phyloP scores from a whole-genome alignment of 2,797 vertebrate genomes.

The Antennarius maculatus region DNA sequence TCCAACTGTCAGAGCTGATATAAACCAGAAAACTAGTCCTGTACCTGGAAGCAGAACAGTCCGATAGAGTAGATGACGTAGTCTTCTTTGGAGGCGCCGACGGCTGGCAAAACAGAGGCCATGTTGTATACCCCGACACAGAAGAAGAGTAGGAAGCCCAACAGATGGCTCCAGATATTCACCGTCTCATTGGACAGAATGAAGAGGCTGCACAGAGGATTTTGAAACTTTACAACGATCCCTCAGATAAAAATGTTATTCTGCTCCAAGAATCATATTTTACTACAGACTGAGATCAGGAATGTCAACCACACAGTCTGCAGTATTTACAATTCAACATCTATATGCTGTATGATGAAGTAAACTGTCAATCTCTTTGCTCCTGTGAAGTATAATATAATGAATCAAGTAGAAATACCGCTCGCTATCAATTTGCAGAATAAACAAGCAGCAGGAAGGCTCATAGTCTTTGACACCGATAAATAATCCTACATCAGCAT shows the following conservation, averaged over 20 bases:
- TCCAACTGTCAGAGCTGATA: background rate
- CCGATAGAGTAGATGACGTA: slow-evolving; percentile 95
- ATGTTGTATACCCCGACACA: slow-evolving; percentile 91
- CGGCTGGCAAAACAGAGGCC: slow-evolving; percentile 86
- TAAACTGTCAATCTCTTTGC: too few relatives aligned
- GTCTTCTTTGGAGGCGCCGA: slow-evolving; percentile 91
- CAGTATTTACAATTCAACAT: too few relatives aligned
- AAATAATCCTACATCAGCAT: background rate
- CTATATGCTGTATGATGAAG: too few relatives aligned
- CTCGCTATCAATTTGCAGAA: too few relatives aligned
- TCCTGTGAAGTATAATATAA: too few relatives aligned
- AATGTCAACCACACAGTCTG: background rate
- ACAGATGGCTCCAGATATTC: slow-evolving; percentile 96
- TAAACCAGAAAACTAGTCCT: background rate
- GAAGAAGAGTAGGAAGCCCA: slow-evolving; percentile 96
- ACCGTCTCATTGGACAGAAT: slow-evolving; percentile 96
- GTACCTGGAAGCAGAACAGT: slow-evolving; percentile 96
- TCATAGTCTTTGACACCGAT: background rate
- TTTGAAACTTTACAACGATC: background rate
- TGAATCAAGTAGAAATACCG: too few relatives aligned
- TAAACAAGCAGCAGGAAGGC: background rate
- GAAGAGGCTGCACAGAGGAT: slow-evolving; percentile 84
- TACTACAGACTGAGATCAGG: background rate
- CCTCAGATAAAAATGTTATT: background rate
- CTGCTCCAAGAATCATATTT: background rate